These are phyloP conservation scores for Megaceryle torquata DNA, from an alignment of 2,113 vertebrate genomes.

Conservation along the genomic window DNA sequence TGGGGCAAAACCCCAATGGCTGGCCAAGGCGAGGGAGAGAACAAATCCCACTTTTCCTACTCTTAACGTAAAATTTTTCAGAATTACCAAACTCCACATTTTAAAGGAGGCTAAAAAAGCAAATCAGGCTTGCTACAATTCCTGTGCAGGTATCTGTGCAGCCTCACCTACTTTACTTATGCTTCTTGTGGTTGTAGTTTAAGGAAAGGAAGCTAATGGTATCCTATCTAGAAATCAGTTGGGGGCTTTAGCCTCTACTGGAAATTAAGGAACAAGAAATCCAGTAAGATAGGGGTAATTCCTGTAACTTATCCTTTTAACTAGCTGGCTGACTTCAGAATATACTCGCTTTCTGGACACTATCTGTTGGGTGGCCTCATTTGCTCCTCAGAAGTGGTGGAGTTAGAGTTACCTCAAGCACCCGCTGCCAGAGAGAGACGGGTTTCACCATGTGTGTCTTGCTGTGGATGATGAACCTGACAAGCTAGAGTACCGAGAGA, in stretches of 20 bases:
- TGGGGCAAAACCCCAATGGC: neutral
- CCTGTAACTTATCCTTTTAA: neutral
- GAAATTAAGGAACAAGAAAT: neutral
- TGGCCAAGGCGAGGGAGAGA: neutral
- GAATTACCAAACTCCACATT: neutral
- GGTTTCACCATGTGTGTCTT: rapidly evolving
- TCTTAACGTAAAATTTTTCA: neutral
- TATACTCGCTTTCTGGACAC: neutral
- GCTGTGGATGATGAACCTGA: neutral
- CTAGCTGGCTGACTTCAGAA: neutral
- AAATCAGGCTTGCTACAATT: neutral
- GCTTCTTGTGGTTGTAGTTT: neutral
- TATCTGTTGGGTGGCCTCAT: neutral
- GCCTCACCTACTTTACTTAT: neutral
- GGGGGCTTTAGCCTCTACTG: neutral
- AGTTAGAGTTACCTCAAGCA: neutral
- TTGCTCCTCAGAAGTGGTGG: neutral
- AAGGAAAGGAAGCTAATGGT: neutral
- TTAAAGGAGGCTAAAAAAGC: neutral
- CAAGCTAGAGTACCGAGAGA: neutral
- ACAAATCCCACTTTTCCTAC: neutral
- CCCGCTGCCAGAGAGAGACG: neutral
- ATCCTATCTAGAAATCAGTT: neutral
- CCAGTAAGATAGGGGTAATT: neutral
- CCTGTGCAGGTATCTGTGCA: neutral